Percentiles rank a stretch among this genome's conserved stretches.
Evolutionary conservation across 2,888 invertebrate genomes (phyloP).

Genomic region (Polyommatus iphigenia): DNA sequence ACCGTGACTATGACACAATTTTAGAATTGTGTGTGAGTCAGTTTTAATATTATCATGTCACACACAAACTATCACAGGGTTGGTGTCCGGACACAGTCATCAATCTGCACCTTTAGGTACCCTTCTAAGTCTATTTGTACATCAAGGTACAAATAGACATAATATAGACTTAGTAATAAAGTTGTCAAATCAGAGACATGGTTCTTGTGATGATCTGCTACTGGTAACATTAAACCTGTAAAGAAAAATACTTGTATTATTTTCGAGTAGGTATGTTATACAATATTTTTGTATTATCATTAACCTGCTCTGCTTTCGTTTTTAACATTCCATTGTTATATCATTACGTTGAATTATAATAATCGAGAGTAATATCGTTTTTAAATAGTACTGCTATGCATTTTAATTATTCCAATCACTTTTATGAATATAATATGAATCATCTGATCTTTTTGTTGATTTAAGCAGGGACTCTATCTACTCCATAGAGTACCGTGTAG

Average conservation of each 20-base stretch:
- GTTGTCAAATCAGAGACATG: constrained; percentile 4
- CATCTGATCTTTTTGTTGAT: neutral
- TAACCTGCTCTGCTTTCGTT: constrained; percentile 12
- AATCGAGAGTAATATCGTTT: neutral
- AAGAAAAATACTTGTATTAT: neutral
- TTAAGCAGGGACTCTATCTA: no score
- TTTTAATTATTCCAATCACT: neutral
- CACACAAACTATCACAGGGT: neutral
- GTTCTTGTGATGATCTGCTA: constrained; percentile 1
- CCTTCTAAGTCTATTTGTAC: neutral
- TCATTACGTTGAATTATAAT: neutral
- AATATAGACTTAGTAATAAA: no score
- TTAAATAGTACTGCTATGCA: neutral
- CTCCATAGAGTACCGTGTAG: no score
- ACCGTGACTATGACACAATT: neutral
- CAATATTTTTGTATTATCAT: neutral
- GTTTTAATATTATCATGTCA: neutral
- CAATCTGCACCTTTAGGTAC: no score
- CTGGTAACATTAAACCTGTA: constrained; percentile 25
- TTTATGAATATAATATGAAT: neutral
- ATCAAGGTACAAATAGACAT: neutral
- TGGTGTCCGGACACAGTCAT: neutral
- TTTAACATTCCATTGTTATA: neutral
- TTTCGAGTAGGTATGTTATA: neutral
- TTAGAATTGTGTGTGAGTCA: no score